Conservation (phyloP, 2,888 invertebrate genomes). For the Camponotus fellah region DNA sequence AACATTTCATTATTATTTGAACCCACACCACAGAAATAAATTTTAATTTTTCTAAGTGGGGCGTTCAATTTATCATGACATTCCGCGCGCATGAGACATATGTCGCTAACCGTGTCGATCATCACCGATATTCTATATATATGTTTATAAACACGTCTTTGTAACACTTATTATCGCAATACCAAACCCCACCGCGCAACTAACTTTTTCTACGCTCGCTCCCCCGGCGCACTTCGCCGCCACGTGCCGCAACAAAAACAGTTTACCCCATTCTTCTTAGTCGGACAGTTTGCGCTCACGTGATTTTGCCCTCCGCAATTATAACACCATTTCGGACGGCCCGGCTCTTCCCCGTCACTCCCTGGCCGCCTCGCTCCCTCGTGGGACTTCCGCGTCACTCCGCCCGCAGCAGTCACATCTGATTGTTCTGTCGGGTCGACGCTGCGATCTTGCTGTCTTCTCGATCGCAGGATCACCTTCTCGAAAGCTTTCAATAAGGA, state of each 20-base stretch:
- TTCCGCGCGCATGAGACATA: not conserved
- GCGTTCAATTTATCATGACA: not conserved
- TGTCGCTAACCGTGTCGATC: not conserved
- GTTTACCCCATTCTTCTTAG: not conserved
- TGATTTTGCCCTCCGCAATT: not conserved
- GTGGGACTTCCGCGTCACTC: too few species aligned
- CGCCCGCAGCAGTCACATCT: not conserved
- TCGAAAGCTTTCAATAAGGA: not conserved
- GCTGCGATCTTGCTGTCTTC: not conserved
- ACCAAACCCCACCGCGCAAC: not conserved
- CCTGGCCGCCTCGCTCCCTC: not conserved
- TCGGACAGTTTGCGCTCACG: not conserved
- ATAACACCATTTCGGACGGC: not conserved
- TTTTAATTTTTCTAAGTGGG: not conserved
- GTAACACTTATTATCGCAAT: not conserved
- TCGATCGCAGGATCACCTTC: not conserved
- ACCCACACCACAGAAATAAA: not conserved
- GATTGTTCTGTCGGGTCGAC: not conserved
- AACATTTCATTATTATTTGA: too few species aligned
- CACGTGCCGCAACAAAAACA: not conserved
- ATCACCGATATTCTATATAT: not conserved
- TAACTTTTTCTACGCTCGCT: not conserved
- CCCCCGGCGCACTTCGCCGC: not conserved
- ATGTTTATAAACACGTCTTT: not conserved
- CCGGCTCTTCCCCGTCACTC: not conserved